phyloP scores from a whole-genome alignment of 2,113 vertebrate genomes.

The Willisornis vidua region DNA sequence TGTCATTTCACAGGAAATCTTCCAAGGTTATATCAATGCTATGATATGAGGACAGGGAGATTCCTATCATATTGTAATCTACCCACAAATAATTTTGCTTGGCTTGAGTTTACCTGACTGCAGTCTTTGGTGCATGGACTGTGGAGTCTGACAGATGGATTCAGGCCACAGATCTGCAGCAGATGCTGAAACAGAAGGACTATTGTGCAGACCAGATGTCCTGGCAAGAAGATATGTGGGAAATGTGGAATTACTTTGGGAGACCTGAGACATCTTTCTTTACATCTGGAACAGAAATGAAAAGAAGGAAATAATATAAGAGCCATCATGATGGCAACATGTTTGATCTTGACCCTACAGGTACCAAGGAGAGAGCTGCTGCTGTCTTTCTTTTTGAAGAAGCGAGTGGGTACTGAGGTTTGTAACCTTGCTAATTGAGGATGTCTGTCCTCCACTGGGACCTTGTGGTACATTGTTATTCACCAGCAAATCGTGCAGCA shows the following conservation, averaged over 20 bases:
- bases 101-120: neutral
- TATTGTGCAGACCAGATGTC: neutral
- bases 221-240: neutral
- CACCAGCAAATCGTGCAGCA: neutral
- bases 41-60: neutral
- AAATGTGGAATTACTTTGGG: neutral
- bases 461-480: neutral
- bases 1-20: neutral
- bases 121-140: neutral
- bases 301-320: neutral
- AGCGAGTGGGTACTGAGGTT: neutral
- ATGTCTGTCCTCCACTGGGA: neutral
- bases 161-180: neutral
- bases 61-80: neutral
- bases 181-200: neutral
- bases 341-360: neutral
- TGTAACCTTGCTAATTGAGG: neutral
- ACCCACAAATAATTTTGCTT: neutral
- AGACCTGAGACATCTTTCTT: neutral
- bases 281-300: neutral
- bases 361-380: neutral
- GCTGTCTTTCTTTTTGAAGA: neutral
- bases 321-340: neutral
- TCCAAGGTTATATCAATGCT: neutral
- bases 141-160: neutral